Base-by-base conservation (phyloP, 1,140 invertebrate species). In the Coboldia fuscipes region DNA sequence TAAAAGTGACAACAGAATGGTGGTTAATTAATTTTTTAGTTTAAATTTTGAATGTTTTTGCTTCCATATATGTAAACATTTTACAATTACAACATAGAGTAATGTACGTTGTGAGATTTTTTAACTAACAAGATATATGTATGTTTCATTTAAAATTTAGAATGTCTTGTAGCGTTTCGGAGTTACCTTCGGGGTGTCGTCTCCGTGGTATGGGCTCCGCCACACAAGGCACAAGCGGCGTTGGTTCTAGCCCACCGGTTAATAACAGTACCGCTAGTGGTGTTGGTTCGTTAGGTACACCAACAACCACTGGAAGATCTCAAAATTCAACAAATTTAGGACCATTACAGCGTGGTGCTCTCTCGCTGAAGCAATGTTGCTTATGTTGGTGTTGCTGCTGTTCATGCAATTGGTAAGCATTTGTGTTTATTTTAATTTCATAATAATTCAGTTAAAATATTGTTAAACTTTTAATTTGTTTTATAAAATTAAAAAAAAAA, bases 331-430 rank as follows among this genome's bases (percentile, higher is more conserved):
- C 33, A 27, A 34, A 37, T 35, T 45, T 42, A 20, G 45, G 45
- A 33, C 38, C 33, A 33, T 44, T 47, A 22, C 42, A 39, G 32
- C 30, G 36, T 26, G n/a, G n/a, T n/a, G 35, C 39, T 30, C 33
- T 34, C 16, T 51, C 51, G 21, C 51, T 50, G 40, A 63, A 61
- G 44, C 60, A 56, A 38, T 73, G 70, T 49, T 72, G 68, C 43
- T 62, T 72, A 36, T 70, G 70, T 41, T 73, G 70, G 66, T 73
- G 70, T 46, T 74, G 70, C 47, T 73, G 70, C 50, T 74, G 71
- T 58, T 72, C 67, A 56, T 75, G 70, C 59, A 68, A 67, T 54
- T 73, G 70, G 71, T 72, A 63, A 56, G 56, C 50, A 40, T 14
- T 7, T 37, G 21, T 26, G n/a, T n/a, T n/a, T n/a, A n/a, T n/a